Evolutionary conservation across 2,113 vertebrate genomes (phyloP).

Genomic region (Mungos mungo): DNA sequence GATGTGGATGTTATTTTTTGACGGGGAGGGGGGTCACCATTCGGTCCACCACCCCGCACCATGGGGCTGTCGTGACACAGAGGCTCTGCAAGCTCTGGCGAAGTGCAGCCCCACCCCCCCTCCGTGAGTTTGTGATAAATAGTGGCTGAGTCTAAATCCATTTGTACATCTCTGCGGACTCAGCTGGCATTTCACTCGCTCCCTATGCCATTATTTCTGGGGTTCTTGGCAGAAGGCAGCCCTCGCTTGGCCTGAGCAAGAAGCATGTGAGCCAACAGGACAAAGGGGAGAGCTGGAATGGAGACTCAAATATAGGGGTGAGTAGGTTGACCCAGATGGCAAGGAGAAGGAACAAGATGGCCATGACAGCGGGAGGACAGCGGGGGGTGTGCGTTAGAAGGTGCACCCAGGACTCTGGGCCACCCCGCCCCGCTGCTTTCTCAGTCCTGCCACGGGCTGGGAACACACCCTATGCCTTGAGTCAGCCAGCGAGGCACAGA

Average conservation of each 20-base stretch:
- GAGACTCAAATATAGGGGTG: not conserved
- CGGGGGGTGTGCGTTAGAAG: not conserved
- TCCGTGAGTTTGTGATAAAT: not conserved
- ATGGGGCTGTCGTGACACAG: accelerated
- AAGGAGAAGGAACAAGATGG: not conserved
- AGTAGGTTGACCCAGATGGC: slow-evolving; percentile 22
- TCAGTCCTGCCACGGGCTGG: not conserved
- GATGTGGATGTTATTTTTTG: not conserved
- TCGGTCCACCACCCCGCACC: not conserved
- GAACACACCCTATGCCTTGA: not conserved
- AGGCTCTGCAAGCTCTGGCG: not conserved
- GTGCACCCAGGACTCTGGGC: not conserved
- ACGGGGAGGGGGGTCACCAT: accelerated
- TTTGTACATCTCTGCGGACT: not conserved
- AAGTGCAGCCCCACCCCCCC: not conserved
- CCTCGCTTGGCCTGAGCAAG: not conserved
- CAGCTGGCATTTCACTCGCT: not conserved
- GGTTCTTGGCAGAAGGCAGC: not conserved
- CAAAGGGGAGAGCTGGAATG: not conserved
- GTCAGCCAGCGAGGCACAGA: not conserved
- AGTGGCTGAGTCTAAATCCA: not conserved
- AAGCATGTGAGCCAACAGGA: not conserved
- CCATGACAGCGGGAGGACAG: not conserved
- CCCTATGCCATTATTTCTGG: not conserved
- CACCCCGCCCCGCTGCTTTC: not conserved